Evolutionary conservation across 2,113 vertebrate genomes (phyloP).

Genomic region (Mastomys coucha): DNA sequence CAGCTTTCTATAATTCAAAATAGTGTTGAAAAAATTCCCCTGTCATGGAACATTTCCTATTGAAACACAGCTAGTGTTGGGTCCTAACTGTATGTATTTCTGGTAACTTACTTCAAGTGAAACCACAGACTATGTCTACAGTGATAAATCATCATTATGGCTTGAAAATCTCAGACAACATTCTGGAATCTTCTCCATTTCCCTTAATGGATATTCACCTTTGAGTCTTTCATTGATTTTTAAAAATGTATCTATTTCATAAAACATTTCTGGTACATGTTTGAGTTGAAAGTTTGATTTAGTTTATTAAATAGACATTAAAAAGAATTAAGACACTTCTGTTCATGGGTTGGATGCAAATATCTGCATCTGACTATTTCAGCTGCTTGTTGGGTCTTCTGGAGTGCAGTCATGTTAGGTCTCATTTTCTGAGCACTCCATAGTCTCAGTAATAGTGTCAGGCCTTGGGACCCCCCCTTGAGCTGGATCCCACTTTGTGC

Average conservation of each 20-base stretch:
- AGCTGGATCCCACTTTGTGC: no score
- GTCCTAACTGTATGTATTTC: neutral
- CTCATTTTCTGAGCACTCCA: no score
- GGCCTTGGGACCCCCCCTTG: no score
- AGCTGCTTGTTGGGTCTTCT: no score
- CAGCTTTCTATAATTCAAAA: neutral
- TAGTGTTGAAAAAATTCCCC: neutral
- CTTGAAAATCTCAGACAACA: neutral
- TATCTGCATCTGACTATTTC: no score
- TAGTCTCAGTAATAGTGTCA: no score
- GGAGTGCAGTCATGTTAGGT: no score
- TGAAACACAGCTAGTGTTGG: neutral
- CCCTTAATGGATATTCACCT: neutral
- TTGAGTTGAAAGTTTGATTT: neutral
- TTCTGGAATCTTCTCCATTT: neutral
- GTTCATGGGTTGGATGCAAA: no score
- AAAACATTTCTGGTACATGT: neutral
- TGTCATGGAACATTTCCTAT: neutral
- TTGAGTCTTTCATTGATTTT: neutral
- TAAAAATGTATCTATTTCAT: neutral
- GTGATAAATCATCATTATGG: neutral
- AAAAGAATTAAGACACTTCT: neutral
- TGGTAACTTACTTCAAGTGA: neutral
- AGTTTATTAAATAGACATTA: neutral
- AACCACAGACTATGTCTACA: neutral